phyloP scores from a whole-genome alignment of 1,140 invertebrate genomes.

The Ips nitidus region DNA sequence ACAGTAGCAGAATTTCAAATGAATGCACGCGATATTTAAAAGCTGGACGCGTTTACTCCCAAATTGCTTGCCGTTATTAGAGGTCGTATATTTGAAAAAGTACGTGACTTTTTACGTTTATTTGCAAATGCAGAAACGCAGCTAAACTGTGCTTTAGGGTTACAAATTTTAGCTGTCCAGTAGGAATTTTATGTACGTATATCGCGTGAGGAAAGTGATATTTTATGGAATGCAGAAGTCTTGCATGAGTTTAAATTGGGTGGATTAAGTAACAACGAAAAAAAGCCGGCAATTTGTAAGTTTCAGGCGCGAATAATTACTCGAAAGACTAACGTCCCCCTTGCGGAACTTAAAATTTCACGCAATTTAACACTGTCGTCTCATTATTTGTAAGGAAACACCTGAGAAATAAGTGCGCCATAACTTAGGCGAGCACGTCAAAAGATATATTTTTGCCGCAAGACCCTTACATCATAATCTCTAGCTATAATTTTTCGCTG shows the following conservation, averaged over 20 bases:
- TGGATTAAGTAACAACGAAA: too few species aligned
- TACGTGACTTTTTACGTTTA: constrained; percentile 20
- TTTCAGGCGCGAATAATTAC: neutral
- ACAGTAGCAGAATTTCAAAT: neutral
- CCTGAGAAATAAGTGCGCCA: constrained; percentile 30
- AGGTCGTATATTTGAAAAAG: constrained; percentile 26
- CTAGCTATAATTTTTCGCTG: constrained; percentile 34
- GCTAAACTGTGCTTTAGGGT: neutral
- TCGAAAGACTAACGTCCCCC: neutral
- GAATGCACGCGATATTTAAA: constrained; percentile 22
- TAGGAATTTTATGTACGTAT: too few species aligned
- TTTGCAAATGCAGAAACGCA: constrained; percentile 8
- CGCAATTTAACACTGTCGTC: constrained; percentile 29
- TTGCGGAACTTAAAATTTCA: constrained; percentile 15
- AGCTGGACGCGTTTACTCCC: constrained; percentile 18
- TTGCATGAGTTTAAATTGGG: too few species aligned
- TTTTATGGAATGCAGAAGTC: too few species aligned
- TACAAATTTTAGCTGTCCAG: too few species aligned
- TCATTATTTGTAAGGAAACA: constrained; percentile 35
- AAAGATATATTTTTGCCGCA: constrained; percentile 31
- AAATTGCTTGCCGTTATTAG: constrained; percentile 28
- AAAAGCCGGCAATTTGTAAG: neutral
- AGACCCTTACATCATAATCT: constrained; percentile 36
- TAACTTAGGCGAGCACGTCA: constrained; percentile 13
- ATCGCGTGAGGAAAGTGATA: too few species aligned